A percentile compares a stretch with the other conserved stretches of the same genome.
Conservation (phyloP, 2,888 invertebrate species). For the Ormyrus nitidulus region DNA sequence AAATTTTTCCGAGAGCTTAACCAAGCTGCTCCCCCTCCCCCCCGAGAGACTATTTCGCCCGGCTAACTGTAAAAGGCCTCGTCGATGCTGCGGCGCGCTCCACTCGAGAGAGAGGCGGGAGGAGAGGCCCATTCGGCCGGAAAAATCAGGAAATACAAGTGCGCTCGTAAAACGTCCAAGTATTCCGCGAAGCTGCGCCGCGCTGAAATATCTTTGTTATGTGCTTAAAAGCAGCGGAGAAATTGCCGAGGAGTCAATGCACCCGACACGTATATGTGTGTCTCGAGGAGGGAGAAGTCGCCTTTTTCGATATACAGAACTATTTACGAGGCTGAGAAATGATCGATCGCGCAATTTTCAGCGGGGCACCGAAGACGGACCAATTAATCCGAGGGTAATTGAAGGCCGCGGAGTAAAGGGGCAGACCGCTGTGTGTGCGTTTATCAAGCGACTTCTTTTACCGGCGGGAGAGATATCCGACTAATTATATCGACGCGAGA, state of each 20-base stretch:
- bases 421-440: slow-evolving; percentile 16
- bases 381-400: slow-evolving; percentile 18
- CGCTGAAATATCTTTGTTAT: slow-evolving; percentile 48
- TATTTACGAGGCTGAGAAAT: slow-evolving; percentile 7
- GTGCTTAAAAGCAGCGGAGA: slow-evolving; percentile 13
- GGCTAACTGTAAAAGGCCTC: slow-evolving; percentile 21
- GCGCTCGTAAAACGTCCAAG: slow-evolving; percentile 44
- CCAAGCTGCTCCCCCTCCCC: too few relatives aligned
- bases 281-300: background rate
- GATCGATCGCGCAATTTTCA: slow-evolving; percentile 34
- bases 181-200: slow-evolving; percentile 36
- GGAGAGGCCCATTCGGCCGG: slow-evolving; percentile 35
- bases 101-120: background rate
- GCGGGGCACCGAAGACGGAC: slow-evolving; percentile 1
- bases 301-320: background rate
- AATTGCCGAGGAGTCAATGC: slow-evolving; percentile 32
- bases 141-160: slow-evolving; percentile 50
- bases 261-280: background rate
- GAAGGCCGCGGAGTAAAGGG: background rate
- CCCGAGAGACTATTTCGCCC: too few relatives aligned
- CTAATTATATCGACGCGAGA: slow-evolving; percentile 35
- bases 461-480: slow-evolving; percentile 12
- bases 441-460: slow-evolving; percentile 5
- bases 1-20: too few relatives aligned
- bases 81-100: background rate